phyloP scores from a whole-genome alignment of 2,113 vertebrate species.

The Xyliphius kryptos region DNA sequence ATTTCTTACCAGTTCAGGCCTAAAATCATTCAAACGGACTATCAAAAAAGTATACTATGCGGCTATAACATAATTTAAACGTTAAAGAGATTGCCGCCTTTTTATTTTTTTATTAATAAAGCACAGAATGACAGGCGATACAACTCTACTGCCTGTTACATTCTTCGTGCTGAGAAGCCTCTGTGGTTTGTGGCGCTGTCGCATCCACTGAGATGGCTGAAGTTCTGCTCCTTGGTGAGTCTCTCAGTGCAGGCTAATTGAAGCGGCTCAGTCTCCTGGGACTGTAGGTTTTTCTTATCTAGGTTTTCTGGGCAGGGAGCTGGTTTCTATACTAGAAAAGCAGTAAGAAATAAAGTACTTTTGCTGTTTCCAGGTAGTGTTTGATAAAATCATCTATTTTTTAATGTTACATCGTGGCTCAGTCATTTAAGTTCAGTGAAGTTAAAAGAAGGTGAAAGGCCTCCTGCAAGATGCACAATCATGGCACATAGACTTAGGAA shows the following conservation, averaged over 20 bases:
- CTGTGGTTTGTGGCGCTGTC: slow-evolving; percentile 56
- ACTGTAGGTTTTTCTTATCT: slow-evolving; percentile 30
- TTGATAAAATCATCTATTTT: too few species aligned
- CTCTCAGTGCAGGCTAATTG: slow-evolving; percentile 32
- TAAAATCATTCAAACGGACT: too few species aligned
- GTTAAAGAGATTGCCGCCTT: neutral
- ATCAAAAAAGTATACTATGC: too few species aligned
- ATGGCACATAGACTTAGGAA: too few species aligned
- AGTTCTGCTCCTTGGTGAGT: slow-evolving; percentile 20
- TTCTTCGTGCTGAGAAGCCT: slow-evolving; percentile 45
- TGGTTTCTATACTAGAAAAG: neutral
- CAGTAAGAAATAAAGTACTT: too few species aligned
- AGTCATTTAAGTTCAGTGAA: too few species aligned
- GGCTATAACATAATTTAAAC: slow-evolving; percentile 2
- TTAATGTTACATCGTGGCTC: too few species aligned
- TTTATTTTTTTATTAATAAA: neutral
- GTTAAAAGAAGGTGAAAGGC: too few species aligned
- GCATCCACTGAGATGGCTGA: slow-evolving; percentile 36
- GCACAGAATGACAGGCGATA: neutral
- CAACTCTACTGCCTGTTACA: slow-evolving; percentile 42
- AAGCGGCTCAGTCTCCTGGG: slow-evolving; percentile 14
- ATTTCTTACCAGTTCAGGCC: too few species aligned
- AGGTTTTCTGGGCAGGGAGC: slow-evolving; percentile 33
- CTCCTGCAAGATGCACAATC: too few species aligned
- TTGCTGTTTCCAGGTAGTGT: too few species aligned